Base-by-base conservation (phyloP, 1,140 invertebrate genomes). In the Drosophila bocki region DNA sequence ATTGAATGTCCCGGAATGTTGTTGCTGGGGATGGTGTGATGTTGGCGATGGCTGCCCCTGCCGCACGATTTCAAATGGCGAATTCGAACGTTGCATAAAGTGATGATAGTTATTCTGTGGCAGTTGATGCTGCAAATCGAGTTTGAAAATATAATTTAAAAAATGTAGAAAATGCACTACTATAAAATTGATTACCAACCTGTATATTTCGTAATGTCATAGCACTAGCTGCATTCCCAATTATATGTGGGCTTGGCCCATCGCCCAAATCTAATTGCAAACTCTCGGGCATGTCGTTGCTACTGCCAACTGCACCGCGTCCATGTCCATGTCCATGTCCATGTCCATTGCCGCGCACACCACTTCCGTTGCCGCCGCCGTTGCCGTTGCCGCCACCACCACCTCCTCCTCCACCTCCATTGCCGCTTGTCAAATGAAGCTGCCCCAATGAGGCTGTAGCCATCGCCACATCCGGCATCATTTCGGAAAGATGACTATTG, bases 401-500 rank as follows among this genome's bases (percentile, higher is more conserved):
- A 4, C 35, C 8, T 7, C 77, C 63, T 11, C 17, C 56, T 7
- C 77, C 63, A 13, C 17, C 56, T 5, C 47, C 84, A 29, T 44
- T 37, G 9, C 59, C 75, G 35, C 67, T 67, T 53, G 71, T 75
- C 26, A 93, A 71, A 80, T 96, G 95, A 54, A 96, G 93, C 69
- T 96, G 95, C 13, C 95, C 95, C 44, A 97, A 93, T 1, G 96
- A 96, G 3, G 96, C 95, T 1, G 96, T 97, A 37, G 96, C 96
- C 96, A 97, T 97, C n/a, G 97, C 96, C 51, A 97, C 97, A 92
- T 97, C 97, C 3, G 97, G 97, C 96, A 97, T 97, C 80, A 96
- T 95, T 74, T 96, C 96, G 54, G 96, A 97, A 39, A 97, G 93
- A 80, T 96, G 95, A 32, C 95, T 95, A 57, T 96, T 94, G 45